Base-by-base conservation (phyloP, 2,113 vertebrate species). In the Ophiodon elongatus region DNA sequence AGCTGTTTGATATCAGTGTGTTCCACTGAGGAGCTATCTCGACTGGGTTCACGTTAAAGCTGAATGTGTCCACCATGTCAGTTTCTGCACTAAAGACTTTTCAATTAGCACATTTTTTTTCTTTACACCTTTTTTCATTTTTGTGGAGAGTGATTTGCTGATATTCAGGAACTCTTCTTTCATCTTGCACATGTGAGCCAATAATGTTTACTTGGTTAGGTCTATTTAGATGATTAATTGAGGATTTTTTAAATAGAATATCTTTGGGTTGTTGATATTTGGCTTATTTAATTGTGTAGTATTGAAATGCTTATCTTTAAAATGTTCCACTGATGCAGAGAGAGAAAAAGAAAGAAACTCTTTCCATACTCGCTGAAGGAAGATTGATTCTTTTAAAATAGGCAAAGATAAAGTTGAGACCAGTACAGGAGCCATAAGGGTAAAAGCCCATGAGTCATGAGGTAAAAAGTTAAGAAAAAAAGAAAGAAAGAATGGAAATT, bases 1-100 rank as follows among this genome's bases (percentile, higher is more conserved):
- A 80, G 73, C 57, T 43, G 72, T 85, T 85, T 85, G 62, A 82
- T 91, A 89, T 75, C 60, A 15, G 60, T 23, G 23, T 73, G 62
- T 73, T 78, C 39, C 56, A 31, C 35, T 31, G 52, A 76, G 25
- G 3, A 69, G 39, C 1, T 13, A 81, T 82, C 54, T 50, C 8
- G 0, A 33, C 19, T 69, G 21, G 27, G 54, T 63, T 85, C 57
- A 19, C 23, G 19, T 52, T 66, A 0, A 45, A 69, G 57, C 62
- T 67, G n/a, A 82, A 82, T 15, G 47, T 29, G 71, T 79, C 50
- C 69, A 65, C 56, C 33, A 69, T 70, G 52, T 65, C 17, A 39
- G 56, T 41, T 72, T 69, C 6, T 10, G 47, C 25, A 65, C 27
- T 13, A 17, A 66, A 75, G 6, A 43, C 43, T 37, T 69, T 63